A percentile compares a stretch with the other conserved stretches of the same genome.
Conservation (phyloP, 2,113 vertebrate species). For the Aldabrachelys gigantea region DNA sequence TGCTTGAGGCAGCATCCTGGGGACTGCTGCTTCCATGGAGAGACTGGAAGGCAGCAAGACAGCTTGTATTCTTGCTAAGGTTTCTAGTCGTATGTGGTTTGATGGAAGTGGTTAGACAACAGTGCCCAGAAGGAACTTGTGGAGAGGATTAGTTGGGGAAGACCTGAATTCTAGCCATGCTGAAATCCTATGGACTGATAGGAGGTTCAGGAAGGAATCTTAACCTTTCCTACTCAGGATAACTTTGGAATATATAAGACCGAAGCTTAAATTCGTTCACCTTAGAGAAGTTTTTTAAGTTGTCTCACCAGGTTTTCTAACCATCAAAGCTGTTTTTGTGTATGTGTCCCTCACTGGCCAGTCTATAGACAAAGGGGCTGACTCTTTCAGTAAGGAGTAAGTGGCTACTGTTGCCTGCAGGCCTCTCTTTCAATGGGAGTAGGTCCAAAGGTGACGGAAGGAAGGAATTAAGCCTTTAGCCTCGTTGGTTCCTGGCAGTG, state of each 20-base stretch:
- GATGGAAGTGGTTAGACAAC: rapidly evolving
- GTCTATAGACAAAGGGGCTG: neutral
- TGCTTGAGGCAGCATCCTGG: rapidly evolving
- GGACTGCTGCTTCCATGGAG: rapidly evolving
- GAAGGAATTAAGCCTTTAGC: conserved; percentile 66
- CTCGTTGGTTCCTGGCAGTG: conserved; percentile 39
- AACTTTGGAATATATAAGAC: neutral
- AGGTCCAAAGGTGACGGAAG: conserved; percentile 22
- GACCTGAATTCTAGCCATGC: neutral
- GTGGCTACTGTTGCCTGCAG: neutral
- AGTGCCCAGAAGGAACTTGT: rapidly evolving
- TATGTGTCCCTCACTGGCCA: neutral
- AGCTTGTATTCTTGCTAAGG: neutral
- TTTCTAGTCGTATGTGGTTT: neutral
- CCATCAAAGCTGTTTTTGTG: neutral
- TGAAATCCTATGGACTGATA: neutral
- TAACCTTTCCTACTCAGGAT: rapidly evolving
- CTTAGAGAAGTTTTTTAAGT: neutral
- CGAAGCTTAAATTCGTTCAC: neutral
- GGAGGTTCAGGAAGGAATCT: neutral
- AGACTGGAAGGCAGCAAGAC: neutral
- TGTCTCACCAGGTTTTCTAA: neutral
- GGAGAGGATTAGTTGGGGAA: neutral
- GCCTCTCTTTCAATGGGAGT: conserved; percentile 26
- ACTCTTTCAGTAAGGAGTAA: neutral